phyloP scores from a whole-genome alignment of 2,113 vertebrate species.

The Phycodurus eques region DNA sequence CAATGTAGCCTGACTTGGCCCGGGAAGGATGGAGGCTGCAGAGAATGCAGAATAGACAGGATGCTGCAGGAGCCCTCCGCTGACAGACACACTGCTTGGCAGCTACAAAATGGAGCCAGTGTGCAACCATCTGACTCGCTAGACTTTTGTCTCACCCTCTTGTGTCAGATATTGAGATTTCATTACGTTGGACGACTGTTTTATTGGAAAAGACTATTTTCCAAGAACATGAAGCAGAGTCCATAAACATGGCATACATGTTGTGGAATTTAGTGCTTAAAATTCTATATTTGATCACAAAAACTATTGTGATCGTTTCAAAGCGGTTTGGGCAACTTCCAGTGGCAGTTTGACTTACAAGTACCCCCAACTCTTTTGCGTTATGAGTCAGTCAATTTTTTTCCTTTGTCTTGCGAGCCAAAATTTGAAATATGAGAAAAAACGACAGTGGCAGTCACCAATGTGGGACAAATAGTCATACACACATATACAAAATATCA shows the following conservation, averaged over 20 bases:
- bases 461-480: too few relatives aligned
- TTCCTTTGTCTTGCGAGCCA: too few relatives aligned
- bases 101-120: slow-evolving; percentile 66
- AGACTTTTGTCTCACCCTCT: slow-evolving; percentile 30
- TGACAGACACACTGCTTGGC: slow-evolving; percentile 55
- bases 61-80: slow-evolving; percentile 56
- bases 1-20: slow-evolving; percentile 64
- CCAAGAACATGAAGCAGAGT: not conserved
- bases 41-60: slow-evolving; percentile 62
- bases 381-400: too few relatives aligned
- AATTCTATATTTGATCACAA: too few relatives aligned
- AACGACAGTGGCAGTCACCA: too few relatives aligned
- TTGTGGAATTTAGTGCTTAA: not conserved
- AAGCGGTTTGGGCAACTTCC: not conserved
- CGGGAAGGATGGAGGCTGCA: slow-evolving; percentile 50
- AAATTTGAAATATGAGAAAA: too few relatives aligned
- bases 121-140: slow-evolving; percentile 43
- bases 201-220: not conserved
- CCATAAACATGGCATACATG: not conserved
- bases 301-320: not conserved
- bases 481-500: too few relatives aligned
- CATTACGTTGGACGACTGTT: not conserved
- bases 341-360: not conserved
- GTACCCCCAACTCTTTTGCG: too few relatives aligned
- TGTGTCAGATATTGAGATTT: slow-evolving; percentile 21